Base-by-base conservation (phyloP, 2,113 vertebrate genomes). In the Salminus brasiliensis region DNA sequence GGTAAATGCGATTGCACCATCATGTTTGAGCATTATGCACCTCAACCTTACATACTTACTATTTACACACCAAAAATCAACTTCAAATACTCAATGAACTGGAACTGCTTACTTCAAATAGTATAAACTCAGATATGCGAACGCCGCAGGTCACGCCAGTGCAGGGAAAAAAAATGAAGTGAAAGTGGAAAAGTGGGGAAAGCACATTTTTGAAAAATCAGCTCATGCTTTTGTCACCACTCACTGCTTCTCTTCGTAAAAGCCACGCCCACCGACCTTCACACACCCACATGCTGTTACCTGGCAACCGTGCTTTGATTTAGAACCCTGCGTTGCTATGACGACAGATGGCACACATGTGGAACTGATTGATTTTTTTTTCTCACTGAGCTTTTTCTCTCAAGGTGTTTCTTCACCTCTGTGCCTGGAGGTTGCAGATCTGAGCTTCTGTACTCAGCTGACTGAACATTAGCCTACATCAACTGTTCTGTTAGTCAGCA, bases 241-340 rank as follows among this genome's bases (percentile, higher is more conserved):
- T 78, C n/a, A n/a, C 41, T 27, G 36, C 67, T 34, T 52, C 57
- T 74, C 39, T 66, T 49, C 53, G 62, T 72, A 67, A 27, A n/a
- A 78, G 9, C 74, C 39, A 68, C 47, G 15, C 74, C 41, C 62
- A 71, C 72, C 29, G 49, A 71, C 83, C 79, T 82, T 82, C 82
- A 84, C 63, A 66, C 81, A 43, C 80, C 74, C 82, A 76, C 84
- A 39, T 69, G 29, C 72, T 52, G 75, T 86, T 85, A 78, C 87
- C 76, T 87, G 81, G 85, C 84, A 87, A 88, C 84, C 77, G 34
- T 49, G 71, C 36, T 49, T 16, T 62, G 32, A 45, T 68, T 53
- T 12, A 30, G 65, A 82, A 66, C 30, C 52, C 74, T 55, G 55
- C 55, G 85, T 87, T 85, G 66, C 87, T 68, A 85, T 83, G 83